Base-by-base conservation (phyloP, 2,888 invertebrate species). In the Papilio gigon region DNA sequence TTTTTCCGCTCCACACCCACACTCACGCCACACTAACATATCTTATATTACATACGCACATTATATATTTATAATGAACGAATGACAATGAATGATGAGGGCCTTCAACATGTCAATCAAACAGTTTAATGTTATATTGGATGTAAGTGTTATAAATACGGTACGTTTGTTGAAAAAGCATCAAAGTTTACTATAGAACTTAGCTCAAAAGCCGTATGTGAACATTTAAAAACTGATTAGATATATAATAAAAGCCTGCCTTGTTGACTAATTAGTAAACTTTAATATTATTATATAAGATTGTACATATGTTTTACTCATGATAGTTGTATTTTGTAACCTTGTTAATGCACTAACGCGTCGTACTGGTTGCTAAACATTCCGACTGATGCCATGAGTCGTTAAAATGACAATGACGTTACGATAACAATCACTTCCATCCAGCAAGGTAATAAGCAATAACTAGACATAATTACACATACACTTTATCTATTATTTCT, bases 241-340 rank as follows among this genome's bases (percentile, higher is more conserved):
- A 61, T 59, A 11, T 30, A 14, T 53, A 53, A 44, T 25, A 37
- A 22, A 53, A 33, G 63, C 47, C 63, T 44, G 67, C 58, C 42
- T 63, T 68, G 68, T 68, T 68, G 68, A 58, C 44, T 68, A 68
- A 44, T 68, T 56, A 47, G 27, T 68, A 58, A 63, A 63, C 30
- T 67, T 67, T 1, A 37, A 27, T 20, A 50, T 63, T 58, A 44
- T 44, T 33, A 37, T 61, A 60, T 60, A 61, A 47, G 47, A 66
- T 20, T 62, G 67, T 67, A 61, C 53, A 66, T 66, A 60, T 60
- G 50, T 64, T 64, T 42, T 50, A 50, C 50, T 64, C 35, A 20
- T 40, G 33, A 22, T 30, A 56, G 56, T 30, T 42, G n/a, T 56
- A 56, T 30, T 30, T 30, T 30, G 53, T 30, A 56, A 56, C n/a